Evolutionary conservation across 2,797 vertebrate species (phyloP), one percentile per base, ranked within the genome.

Genomic region (Kryptopterus vitreolus): DNA sequence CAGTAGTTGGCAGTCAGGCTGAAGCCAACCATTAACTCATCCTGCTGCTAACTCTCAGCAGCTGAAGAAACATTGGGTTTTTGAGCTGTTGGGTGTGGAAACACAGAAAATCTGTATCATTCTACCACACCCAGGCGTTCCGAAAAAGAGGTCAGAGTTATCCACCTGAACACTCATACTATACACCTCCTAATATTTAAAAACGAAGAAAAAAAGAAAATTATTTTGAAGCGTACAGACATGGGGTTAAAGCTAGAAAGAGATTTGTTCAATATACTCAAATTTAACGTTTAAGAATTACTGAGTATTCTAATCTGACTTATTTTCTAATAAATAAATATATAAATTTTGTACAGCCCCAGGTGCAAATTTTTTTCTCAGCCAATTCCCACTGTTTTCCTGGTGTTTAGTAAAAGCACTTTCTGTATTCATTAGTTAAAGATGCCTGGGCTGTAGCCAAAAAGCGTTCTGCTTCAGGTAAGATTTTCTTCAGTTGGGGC

Each of bases 341-440:
- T 63, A 43, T 18, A 55, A n/a, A n/a, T 63, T 48, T n/a, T n/a
- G 6, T n/a, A 26, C 12, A 11, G 20, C 50, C 69, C 20, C 43
- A 13, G 5, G 16, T 20, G 33, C 26, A 26, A 16, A 26, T 61
- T 79, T 78, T 79, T 80, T 58, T 46, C 70, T n/a, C 58, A 59
- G 63, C 48, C 38, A 31, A 62, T 63, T 55, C 62, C 38, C 66
- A 58, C 29, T 79, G 75, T 85, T 80, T 73, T 81, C 82, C 77
- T 81, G 61, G 77, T 48, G 29, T 78, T 84, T 48, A 68, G 71
- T 83, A 83, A 85, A 84, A 77, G 66, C 73, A 69, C 83, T 88
- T 85, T 78, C 70, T 84, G 79, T 81, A 81, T 90, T 90, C 82
- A 88, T 92, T 91, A 89, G 86, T 80, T 86, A 35, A 43, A 84